These are phyloP conservation scores for Brachionus sp. DNA, from an alignment of 1,140 invertebrate species.

Conservation along the genomic window DNA sequence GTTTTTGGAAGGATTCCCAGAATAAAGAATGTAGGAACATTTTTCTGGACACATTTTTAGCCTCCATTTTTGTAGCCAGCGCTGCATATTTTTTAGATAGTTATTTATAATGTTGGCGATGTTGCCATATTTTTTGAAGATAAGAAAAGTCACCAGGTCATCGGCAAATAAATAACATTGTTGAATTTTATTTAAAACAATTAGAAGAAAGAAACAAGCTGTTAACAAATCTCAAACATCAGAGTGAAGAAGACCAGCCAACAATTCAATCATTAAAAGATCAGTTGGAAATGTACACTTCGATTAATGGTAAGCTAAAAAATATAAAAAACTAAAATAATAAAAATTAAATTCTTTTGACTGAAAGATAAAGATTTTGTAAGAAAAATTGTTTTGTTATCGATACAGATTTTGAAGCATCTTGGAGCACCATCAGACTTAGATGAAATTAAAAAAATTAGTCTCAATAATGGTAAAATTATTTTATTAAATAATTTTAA, in stretches of 20 bases:
- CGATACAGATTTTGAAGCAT: not conserved
- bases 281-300: not conserved
- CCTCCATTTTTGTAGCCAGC: too few relatives aligned
- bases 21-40: too few relatives aligned
- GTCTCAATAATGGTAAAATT: not conserved
- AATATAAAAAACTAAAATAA: not conserved
- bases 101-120: too few relatives aligned
- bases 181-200: not conserved
- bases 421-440: not conserved
- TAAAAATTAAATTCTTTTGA: not conserved
- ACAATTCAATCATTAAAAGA: not conserved
- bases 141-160: too few relatives aligned
- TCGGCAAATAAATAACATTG: too few relatives aligned
- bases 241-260: not conserved
- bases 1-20: too few relatives aligned
- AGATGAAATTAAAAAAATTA: slow-evolving; percentile 14
- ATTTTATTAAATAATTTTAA: not conserved
- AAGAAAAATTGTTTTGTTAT: not conserved
- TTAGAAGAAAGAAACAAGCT: not conserved
- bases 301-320: not conserved
- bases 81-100: too few relatives aligned
- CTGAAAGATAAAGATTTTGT: not conserved
- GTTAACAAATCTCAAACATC: not conserved
- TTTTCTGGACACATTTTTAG: too few relatives aligned
- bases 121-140: too few relatives aligned